Conservation (phyloP, 23 tunicate species). For the Halocynthia aurantium region DNA sequence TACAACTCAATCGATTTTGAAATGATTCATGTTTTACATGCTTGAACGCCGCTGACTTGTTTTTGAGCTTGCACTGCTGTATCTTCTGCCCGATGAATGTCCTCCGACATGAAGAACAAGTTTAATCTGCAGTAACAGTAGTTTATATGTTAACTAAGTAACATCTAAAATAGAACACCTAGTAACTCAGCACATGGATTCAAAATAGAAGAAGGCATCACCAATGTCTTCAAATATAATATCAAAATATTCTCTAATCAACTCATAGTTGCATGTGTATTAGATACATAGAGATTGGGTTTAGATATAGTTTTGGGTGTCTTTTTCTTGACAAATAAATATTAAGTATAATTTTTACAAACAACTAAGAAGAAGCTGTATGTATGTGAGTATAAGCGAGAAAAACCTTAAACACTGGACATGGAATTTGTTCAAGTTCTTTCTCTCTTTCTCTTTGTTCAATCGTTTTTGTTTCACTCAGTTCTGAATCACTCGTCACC, state of each 20-base stretch:
- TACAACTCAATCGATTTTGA: no score
- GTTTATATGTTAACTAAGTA: background rate
- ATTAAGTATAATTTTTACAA: background rate
- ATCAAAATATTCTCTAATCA: background rate
- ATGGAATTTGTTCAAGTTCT: conserved; percentile 17
- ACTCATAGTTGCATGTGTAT: no score
- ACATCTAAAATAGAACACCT: background rate
- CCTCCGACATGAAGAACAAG: conserved; percentile 41
- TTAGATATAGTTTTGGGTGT: background rate
- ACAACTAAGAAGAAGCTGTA: no score
- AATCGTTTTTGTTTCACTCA: conserved; percentile 2
- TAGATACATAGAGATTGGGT: no score
- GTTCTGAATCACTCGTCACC: conserved; percentile 19
- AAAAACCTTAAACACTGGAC: conserved; percentile 43
- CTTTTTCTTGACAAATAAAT: background rate
- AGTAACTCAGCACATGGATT: no score
- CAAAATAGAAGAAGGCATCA: no score
- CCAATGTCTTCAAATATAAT: no score
- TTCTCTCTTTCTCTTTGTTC: conserved; percentile 27
- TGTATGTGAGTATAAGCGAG: background rate
- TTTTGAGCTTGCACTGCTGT: conserved; percentile 41
- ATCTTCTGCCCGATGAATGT: conserved; percentile 9
- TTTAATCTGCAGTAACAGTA: conserved; percentile 15
- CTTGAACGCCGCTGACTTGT: conserved; percentile 18
- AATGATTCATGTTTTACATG: background rate